Evolutionary conservation across 1,140 invertebrate species (phyloP).

Genomic region (Trissolcus basalis): DNA sequence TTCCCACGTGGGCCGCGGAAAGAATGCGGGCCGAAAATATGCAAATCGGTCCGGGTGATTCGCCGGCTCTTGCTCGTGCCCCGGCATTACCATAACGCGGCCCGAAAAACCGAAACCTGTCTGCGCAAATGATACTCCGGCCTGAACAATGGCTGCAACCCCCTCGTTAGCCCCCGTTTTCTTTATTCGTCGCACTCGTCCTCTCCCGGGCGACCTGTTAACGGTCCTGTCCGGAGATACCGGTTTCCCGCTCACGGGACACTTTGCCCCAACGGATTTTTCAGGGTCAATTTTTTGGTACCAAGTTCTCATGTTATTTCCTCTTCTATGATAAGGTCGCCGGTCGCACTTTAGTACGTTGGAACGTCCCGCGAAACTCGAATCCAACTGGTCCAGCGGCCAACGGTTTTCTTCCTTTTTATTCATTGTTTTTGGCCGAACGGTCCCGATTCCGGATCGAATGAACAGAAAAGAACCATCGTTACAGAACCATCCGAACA

Average conservation of each 20-base stretch:
- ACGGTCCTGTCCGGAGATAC: slow-evolving; percentile 75
- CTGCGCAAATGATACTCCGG: slow-evolving; percentile 54
- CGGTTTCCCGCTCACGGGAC: slow-evolving; percentile 73
- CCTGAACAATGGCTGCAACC: slow-evolving; percentile 20
- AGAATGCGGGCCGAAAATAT: slow-evolving; percentile 74
- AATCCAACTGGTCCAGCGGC: neutral
- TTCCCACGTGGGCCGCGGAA: slow-evolving; percentile 70
- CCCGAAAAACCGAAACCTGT: slow-evolving; percentile 71
- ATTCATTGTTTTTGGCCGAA: neutral
- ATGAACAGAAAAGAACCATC: no score
- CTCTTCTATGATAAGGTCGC: no score
- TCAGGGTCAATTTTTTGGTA: slow-evolving; percentile 50
- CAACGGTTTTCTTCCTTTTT: slow-evolving; percentile 30
- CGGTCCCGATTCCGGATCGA: neutral
- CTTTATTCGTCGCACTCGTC: slow-evolving; percentile 17
- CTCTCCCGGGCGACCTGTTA: slow-evolving; percentile 56
- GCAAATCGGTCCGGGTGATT: slow-evolving; percentile 64
- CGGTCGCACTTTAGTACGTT: no score
- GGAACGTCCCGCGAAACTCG: slow-evolving; percentile 1
- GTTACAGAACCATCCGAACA: no score
- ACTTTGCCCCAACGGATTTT: slow-evolving; percentile 68
- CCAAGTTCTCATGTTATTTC: slow-evolving; percentile 13
- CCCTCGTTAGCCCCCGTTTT: slow-evolving; percentile 25
- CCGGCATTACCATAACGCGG: slow-evolving; percentile 69
- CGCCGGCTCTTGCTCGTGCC: slow-evolving; percentile 36